phyloP scores from a whole-genome alignment of 2,797 vertebrate genomes.

The Sebastes wilsoni region DNA sequence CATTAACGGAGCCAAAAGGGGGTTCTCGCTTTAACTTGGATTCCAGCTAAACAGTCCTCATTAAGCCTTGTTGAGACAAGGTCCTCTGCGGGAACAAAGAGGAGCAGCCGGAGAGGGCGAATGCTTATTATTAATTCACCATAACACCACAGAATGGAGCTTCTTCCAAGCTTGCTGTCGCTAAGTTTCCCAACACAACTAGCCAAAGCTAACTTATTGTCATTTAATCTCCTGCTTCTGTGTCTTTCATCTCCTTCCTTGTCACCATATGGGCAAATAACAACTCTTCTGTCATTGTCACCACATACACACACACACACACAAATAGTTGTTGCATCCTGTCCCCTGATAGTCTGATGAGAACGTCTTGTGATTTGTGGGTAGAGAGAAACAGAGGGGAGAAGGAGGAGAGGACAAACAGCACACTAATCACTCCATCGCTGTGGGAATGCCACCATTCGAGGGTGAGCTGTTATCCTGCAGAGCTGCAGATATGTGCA shows the following conservation, averaged over 20 bases:
- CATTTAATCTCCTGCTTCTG: conserved; percentile 32
- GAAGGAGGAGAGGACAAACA: conserved; percentile 25
- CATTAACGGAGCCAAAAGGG: conserved; percentile 2
- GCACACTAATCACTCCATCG: conserved; percentile 32
- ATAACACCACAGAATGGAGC: conserved; percentile 11
- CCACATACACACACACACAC: neutral
- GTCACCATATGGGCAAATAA: conserved; percentile 28
- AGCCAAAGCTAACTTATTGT: conserved; percentile 32
- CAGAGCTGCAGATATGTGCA: neutral
- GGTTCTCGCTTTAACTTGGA: conserved; percentile 30
- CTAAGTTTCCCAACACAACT: neutral
- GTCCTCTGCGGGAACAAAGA: conserved; percentile 21
- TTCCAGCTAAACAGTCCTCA: conserved; percentile 16
- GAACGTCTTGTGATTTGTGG: conserved; percentile 3
- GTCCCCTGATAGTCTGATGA: conserved; percentile 21
- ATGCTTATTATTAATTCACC: conserved; percentile 16
- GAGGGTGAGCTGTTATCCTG: conserved; percentile 27
- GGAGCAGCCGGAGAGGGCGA: neutral
- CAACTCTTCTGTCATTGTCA: conserved; percentile 1
- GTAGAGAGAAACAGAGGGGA: conserved; percentile 2
- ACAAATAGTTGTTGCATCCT: neutral
- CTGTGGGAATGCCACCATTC: conserved; percentile 34
- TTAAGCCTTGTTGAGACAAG: conserved; percentile 22
- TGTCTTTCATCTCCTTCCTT: conserved; percentile 20
- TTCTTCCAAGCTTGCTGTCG: conserved; percentile 18